Percentiles rank a stretch among this genome's conserved stretches.
phyloP scores from a whole-genome alignment of 1,140 invertebrate genomes.

The Drosophila subpulchrella region DNA sequence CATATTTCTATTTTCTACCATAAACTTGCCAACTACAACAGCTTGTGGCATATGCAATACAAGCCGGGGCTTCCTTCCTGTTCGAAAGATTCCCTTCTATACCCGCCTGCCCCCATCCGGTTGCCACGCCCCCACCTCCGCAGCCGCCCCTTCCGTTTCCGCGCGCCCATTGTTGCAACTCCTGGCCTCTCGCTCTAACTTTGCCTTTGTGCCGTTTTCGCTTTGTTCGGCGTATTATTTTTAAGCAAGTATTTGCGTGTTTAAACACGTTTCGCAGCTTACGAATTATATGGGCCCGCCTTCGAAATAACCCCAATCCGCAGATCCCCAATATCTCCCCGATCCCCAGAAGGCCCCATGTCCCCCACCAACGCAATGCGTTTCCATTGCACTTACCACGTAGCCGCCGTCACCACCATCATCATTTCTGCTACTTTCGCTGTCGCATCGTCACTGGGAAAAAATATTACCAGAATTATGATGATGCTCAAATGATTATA shows the following conservation, averaged over 20 bases:
- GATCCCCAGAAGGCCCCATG: not conserved
- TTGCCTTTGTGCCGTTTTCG: slow-evolving; percentile 29
- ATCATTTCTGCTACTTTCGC: slow-evolving; percentile 18
- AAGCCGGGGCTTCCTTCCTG: slow-evolving; percentile 40
- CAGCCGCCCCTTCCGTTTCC: slow-evolving; percentile 64
- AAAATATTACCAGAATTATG: not conserved
- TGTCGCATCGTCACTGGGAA: not conserved
- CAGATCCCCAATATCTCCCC: slow-evolving; percentile 3
- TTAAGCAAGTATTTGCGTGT: slow-evolving; percentile 82
- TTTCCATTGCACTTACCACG: slow-evolving; percentile 60
- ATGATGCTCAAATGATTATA: not conserved
- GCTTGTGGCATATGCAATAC: slow-evolving; percentile 64
- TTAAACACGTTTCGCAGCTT: slow-evolving; percentile 81
- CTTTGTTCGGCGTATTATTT: slow-evolving; percentile 67
- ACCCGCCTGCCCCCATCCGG: not conserved
- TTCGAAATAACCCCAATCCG: slow-evolving; percentile 29
- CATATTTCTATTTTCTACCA: slow-evolving; percentile 70
- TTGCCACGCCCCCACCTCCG: slow-evolving; percentile 4
- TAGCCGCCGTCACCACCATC: slow-evolving; percentile 12
- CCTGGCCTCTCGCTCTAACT: slow-evolving; percentile 9
- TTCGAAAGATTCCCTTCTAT: slow-evolving; percentile 16
- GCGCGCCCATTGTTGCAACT: slow-evolving; percentile 43
- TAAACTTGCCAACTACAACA: slow-evolving; percentile 50
- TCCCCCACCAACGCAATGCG: slow-evolving; percentile 31
- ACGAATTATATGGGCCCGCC: slow-evolving; percentile 62